These are phyloP conservation scores for Galerucella nymphaeae DNA, from an alignment of 2,888 invertebrate genomes.

Conservation along the genomic window DNA sequence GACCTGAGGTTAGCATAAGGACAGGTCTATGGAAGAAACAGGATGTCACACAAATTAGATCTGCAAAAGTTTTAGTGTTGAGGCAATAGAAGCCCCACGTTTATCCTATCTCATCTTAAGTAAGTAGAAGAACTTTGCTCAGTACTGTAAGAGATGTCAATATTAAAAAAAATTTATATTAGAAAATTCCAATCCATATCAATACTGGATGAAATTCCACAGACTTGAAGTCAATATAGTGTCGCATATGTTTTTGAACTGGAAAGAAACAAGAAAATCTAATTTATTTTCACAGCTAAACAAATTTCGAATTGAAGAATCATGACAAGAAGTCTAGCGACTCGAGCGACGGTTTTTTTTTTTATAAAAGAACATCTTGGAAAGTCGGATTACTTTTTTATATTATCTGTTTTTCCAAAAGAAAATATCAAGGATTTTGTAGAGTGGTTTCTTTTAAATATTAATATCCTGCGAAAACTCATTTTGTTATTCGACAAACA, in stretches of 20 bases:
- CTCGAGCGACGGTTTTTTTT: neutral
- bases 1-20: too few species aligned
- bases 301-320: slow-evolving; percentile 13
- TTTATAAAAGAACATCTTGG: neutral
- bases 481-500: too few species aligned
- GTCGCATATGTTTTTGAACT: neutral
- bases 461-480: too few species aligned
- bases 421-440: neutral
- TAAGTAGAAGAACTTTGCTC: too few species aligned
- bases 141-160: too few species aligned
- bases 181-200: neutral
- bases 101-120: too few species aligned
- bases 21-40: too few species aligned
- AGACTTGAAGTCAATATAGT: neutral
- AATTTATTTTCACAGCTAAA: slow-evolving; percentile 16
- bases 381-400: neutral
- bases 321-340: slow-evolving; percentile 11
- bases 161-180: too few species aligned
- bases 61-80: too few species aligned
- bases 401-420: neutral
- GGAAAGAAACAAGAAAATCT: slow-evolving; percentile 8
- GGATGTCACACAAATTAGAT: too few species aligned
- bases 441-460: neutral
- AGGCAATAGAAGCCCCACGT: too few species aligned
- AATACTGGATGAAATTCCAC: neutral